These are phyloP conservation scores for Acropternis orthonyx DNA, from an alignment of 2,797 vertebrate species.

Conservation along the genomic window DNA sequence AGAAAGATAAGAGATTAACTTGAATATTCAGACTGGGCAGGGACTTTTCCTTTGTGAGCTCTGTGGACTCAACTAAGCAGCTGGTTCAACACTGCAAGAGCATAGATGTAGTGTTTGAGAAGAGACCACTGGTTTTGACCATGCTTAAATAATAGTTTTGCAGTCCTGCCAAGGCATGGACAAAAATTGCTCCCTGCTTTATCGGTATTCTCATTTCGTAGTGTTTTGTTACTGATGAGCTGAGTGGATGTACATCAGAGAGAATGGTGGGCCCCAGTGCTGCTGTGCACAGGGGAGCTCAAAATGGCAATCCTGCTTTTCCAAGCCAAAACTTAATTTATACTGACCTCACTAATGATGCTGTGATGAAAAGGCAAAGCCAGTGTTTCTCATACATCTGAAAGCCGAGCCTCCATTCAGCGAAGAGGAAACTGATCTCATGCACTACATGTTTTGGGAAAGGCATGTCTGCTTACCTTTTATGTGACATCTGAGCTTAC, in stretches of 20 bases:
- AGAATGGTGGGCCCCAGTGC: background rate
- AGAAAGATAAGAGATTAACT: background rate
- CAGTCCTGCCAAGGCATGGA: background rate
- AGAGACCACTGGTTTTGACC: background rate
- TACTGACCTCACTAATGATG: background rate
- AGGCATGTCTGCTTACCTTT: background rate
- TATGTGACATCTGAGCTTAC: constrained; percentile 8
- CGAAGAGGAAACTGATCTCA: background rate
- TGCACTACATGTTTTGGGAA: background rate
- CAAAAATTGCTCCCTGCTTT: background rate
- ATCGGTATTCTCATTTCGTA: background rate
- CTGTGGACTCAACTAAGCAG: background rate
- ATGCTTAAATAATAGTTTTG: background rate
- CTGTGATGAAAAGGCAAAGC: constrained; percentile 5
- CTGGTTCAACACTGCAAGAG: background rate
- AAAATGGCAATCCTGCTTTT: background rate
- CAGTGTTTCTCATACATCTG: background rate
- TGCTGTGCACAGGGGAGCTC: background rate
- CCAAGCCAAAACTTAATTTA: background rate
- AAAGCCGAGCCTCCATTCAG: constrained; percentile 10
- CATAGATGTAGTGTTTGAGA: background rate
- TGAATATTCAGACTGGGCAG: background rate
- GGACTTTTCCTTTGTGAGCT: background rate
- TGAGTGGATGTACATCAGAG: background rate
- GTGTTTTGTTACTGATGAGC: background rate